phyloP scores from a whole-genome alignment of 2,113 vertebrate genomes.

The Lontra canadensis region DNA sequence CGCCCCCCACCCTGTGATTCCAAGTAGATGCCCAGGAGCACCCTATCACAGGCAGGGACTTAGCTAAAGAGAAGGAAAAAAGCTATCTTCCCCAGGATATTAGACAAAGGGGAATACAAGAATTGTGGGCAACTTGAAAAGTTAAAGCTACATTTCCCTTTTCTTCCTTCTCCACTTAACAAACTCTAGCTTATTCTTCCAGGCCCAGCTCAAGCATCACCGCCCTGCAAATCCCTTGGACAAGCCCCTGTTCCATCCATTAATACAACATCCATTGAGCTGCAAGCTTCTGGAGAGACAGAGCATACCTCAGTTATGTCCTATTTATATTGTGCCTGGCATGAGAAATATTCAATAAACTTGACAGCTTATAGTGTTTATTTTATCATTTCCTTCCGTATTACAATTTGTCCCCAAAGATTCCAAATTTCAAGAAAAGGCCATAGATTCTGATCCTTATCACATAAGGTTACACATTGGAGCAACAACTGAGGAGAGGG shows the following conservation, averaged over 20 bases:
- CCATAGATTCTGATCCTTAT: neutral
- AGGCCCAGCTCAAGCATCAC: neutral
- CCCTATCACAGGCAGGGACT: neutral
- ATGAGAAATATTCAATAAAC: neutral
- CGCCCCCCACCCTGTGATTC: neutral
- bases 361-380: neutral
- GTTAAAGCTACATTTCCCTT: neutral
- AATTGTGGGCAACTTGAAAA: neutral
- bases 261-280: neutral
- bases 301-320: neutral
- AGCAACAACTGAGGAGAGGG: neutral
- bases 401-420: neutral
- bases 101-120: neutral
- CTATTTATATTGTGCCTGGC: neutral
- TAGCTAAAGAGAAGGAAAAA: neutral
- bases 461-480: neutral
- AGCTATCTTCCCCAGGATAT: neutral
- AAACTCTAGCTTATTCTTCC: neutral
- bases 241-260: neutral
- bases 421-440: slow-evolving; percentile 7
- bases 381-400: neutral
- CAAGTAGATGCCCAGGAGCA: neutral
- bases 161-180: neutral
- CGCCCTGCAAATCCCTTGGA: neutral
- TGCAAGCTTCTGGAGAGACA: neutral